Evolutionary conservation across 2,113 vertebrate species (phyloP), one percentile per base, ranked within the genome.

Genomic region (Synchiropus splendidus): DNA sequence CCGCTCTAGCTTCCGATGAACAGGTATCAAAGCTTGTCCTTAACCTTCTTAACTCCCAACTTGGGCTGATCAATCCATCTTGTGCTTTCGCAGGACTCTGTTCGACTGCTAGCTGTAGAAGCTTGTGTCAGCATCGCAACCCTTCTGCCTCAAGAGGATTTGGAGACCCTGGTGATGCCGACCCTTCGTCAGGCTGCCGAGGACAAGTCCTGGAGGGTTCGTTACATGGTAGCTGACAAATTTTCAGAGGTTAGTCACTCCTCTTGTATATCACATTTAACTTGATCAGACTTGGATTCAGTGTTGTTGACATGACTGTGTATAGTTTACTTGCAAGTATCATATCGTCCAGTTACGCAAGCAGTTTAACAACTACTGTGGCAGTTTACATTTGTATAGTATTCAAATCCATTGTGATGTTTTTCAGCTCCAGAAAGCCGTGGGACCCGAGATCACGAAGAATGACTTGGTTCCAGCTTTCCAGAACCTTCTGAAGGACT

Each of bases 221-320:
- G 91, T 48, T 93, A 93, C 61, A 93, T 93, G 90, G 91, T 92
- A 16, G 91, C 91, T 14, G 91, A 93, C 80, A 93, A 89, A 62
- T 93, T 93, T 75, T 91, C 89, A 31, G 91, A 92, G 83, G 91
- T 91, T 73, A 27, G 21, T 27, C 21, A 27, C 8, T 27, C 21
- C n/a, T n/a, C n/a, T n/a, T n/a, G n/a, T n/a, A n/a, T n/a, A n/a
- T n/a, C n/a, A n/a, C n/a, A n/a, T n/a, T n/a, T n/a, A n/a, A n/a
- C n/a, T n/a, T n/a, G n/a, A n/a, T n/a, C n/a, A n/a, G n/a, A n/a
- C n/a, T n/a, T n/a, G n/a, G n/a, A n/a, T n/a, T n/a, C n/a, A n/a
- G n/a, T n/a, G n/a, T n/a, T n/a, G n/a, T n/a, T n/a, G n/a, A n/a
- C n/a, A n/a, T n/a, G n/a, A n/a, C n/a, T n/a, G n/a, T n/a, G n/a